Percentiles rank a stretch among this genome's conserved stretches.
These are phyloP conservation scores for Phalanger gymnotis DNA, from an alignment of 2,797 vertebrate genomes.

Conservation along the genomic window DNA sequence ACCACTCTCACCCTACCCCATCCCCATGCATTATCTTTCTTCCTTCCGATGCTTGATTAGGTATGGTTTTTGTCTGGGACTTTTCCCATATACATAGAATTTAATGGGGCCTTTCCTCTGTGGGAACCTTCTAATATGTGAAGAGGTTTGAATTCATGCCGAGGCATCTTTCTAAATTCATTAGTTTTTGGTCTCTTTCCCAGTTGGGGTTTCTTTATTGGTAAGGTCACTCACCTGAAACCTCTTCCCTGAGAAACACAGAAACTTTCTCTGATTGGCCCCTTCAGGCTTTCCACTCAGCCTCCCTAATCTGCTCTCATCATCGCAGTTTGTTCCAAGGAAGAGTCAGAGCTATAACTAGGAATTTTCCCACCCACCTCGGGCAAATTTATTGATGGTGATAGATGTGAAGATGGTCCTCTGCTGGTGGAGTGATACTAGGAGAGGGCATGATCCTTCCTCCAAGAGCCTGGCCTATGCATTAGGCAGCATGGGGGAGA, in stretches of 20 bases:
- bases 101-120: slow-evolving; percentile 10
- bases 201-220: not conserved
- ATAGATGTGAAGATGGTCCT: not conserved
- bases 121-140: not conserved
- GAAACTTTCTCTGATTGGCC: not conserved
- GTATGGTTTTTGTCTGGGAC: not conserved
- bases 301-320: not conserved
- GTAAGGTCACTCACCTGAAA: slow-evolving; percentile 2
- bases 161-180: not conserved
- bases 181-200: not conserved
- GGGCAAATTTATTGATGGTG: not conserved
- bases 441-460: not conserved
- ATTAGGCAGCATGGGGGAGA: not conserved
- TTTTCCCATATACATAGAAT: not conserved
- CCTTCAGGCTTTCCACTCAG: not conserved
- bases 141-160: not conserved
- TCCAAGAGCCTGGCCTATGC: not conserved
- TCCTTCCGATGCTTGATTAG: not conserved
- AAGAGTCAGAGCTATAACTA: not conserved
- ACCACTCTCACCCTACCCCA: not conserved
- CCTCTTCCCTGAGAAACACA: not conserved
- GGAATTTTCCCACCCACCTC: not conserved
- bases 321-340: not conserved
- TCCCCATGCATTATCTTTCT: not conserved
- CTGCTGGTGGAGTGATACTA: not conserved